These are phyloP conservation scores for Epizoanthus rinbou DNA, from an alignment of 92 coral and sea anemone species.

Conservation along the genomic window DNA sequence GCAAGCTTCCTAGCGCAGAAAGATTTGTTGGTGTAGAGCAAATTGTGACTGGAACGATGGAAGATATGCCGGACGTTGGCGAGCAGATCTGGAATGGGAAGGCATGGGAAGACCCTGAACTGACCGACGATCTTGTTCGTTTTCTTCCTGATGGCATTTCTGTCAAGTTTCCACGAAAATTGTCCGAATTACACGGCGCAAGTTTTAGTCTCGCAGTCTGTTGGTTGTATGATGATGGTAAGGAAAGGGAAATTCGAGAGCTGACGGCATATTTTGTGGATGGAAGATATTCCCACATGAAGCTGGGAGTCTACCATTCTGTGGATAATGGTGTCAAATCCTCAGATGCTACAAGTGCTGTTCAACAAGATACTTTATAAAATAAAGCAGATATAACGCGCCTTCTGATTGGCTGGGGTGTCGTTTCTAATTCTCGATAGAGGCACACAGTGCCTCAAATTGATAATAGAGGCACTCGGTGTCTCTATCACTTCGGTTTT, in stretches of 20 bases:
- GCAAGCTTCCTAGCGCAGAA: no score
- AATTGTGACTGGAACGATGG: conserved; percentile 1
- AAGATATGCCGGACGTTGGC: not conserved
- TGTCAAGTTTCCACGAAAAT: conserved; percentile 3
- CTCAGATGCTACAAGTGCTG: no score
- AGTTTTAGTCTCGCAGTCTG: not conserved
- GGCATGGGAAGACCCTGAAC: conserved; percentile 21
- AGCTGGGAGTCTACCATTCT: not conserved
- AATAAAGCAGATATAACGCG: no score
- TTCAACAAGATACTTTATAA: no score
- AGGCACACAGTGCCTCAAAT: no score
- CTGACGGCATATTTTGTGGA: conserved; percentile 23
- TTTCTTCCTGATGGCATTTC: conserved; percentile 22
- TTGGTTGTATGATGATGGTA: not conserved
- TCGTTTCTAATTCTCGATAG: no score
- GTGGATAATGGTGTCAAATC: not conserved
- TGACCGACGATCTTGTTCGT: not conserved
- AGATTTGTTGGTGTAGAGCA: conserved; percentile 30
- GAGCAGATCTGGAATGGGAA: conserved; percentile 13
- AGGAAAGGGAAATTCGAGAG: conserved; percentile 5
- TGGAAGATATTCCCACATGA: conserved; percentile 7
- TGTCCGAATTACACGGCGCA: not conserved
- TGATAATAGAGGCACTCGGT: no score
- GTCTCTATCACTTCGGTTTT: no score
- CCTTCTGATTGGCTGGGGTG: no score